phyloP scores from a whole-genome alignment of 2,113 vertebrate species.

The Centrocercus urophasianus region DNA sequence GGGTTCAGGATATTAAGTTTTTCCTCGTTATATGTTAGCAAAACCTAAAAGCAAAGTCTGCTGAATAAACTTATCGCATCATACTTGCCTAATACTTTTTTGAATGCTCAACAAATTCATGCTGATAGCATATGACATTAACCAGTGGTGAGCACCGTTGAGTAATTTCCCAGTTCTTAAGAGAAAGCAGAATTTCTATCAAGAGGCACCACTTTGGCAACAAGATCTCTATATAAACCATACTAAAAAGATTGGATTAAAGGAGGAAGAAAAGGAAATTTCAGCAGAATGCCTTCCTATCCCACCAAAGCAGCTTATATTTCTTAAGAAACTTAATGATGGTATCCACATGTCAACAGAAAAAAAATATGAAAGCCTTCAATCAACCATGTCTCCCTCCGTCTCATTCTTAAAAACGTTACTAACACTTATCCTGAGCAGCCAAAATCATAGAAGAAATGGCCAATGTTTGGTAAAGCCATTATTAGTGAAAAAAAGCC shows the following conservation, averaged over 20 bases:
- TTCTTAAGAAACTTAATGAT: not conserved
- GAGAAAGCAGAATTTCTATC: not conserved
- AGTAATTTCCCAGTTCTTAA: not conserved
- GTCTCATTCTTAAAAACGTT: not conserved
- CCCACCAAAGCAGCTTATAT: not conserved
- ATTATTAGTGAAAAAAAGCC: not conserved
- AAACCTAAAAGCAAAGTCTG: conserved; percentile 1
- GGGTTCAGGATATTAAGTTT: not conserved
- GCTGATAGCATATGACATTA: not conserved
- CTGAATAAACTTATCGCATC: not conserved
- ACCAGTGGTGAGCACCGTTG: not conserved
- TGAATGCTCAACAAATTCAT: not conserved
- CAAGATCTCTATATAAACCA: not conserved
- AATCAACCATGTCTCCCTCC: not conserved
- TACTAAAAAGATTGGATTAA: not conserved
- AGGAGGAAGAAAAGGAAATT: not conserved
- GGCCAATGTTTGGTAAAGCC: not conserved
- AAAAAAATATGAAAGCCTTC: not conserved
- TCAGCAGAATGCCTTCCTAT: not conserved
- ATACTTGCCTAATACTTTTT: not conserved
- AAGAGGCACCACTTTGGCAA: not conserved
- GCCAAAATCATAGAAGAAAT: not conserved
- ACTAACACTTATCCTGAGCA: not conserved
- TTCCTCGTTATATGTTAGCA: not conserved
- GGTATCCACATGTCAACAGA: not conserved